These are phyloP conservation scores for Gymnocephalus cernua DNA, from an alignment of 2,113 vertebrate species.

Conservation along the genomic window DNA sequence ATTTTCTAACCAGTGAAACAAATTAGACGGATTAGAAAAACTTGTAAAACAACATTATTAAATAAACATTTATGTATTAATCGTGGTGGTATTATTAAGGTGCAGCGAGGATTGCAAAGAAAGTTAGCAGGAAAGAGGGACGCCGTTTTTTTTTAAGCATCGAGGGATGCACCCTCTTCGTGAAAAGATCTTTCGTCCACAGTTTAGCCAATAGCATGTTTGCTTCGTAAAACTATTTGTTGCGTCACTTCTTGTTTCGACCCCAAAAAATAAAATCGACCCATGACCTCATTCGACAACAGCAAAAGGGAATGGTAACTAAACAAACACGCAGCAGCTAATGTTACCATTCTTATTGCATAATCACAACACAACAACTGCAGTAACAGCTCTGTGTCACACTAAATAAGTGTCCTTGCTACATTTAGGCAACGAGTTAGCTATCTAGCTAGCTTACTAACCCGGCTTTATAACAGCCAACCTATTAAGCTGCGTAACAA, in stretches of 20 bases:
- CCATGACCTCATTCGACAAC: too few relatives aligned
- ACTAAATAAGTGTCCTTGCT: fast-evolving
- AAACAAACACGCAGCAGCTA: background rate
- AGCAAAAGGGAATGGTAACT: background rate
- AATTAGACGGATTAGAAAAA: too few relatives aligned
- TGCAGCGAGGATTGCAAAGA: background rate
- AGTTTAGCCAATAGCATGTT: slow-evolving; percentile 41
- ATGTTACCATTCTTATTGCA: fast-evolving
- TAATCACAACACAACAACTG: background rate
- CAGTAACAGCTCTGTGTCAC: background rate
- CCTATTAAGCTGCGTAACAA: background rate
- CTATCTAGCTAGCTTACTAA: background rate
- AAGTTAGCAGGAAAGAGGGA: fast-evolving
- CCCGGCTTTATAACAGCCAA: background rate
- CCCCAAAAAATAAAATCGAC: too few relatives aligned
- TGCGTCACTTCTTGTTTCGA: slow-evolving; percentile 40
- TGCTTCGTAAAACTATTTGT: background rate
- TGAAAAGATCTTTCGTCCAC: slow-evolving; percentile 36
- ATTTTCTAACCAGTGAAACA: background rate
- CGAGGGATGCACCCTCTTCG: background rate
- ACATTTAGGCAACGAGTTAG: background rate
- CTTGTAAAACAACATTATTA: background rate
- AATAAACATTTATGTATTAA: background rate
- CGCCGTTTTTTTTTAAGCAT: background rate
- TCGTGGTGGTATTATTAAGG: background rate